A percentile compares a stretch with the other conserved stretches of the same genome.
These are phyloP conservation scores for Hartigia nigra DNA, from an alignment of 2,888 invertebrate genomes.

Conservation along the genomic window DNA sequence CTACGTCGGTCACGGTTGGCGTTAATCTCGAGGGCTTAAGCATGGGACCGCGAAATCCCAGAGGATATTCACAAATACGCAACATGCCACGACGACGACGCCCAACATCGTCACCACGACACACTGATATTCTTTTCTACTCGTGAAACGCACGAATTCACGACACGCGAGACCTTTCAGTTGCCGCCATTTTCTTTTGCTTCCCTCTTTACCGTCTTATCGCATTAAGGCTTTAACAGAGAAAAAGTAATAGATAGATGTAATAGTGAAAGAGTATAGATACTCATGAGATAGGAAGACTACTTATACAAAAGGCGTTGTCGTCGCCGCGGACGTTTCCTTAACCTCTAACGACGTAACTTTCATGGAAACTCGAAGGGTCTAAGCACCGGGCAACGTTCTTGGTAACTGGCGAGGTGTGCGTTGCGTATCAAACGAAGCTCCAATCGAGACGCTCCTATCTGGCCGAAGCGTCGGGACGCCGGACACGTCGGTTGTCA, in stretches of 20 bases:
- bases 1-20: slow-evolving; percentile 38
- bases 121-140: slow-evolving; percentile 32
- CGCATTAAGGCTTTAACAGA: neutral
- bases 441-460: neutral
- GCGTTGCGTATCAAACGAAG: slow-evolving; percentile 16
- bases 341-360: neutral
- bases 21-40: slow-evolving; percentile 51
- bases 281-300: neutral
- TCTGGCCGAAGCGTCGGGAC: slow-evolving; percentile 22
- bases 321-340: neutral
- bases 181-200: slow-evolving; percentile 19
- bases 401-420: slow-evolving; percentile 22
- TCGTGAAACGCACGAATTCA: neutral
- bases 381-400: slow-evolving; percentile 11
- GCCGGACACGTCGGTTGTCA: slow-evolving; percentile 47
- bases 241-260: neutral
- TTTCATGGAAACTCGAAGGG: neutral
- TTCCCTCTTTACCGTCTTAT: slow-evolving; percentile 19
- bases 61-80: slow-evolving; percentile 48
- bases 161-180: neutral
- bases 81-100: slow-evolving; percentile 24
- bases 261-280: neutral
- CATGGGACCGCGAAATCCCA: slow-evolving; percentile 49
- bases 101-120: slow-evolving; percentile 16
- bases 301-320: neutral